Evolutionary conservation across 2,888 invertebrate species (phyloP), one percentile per base, ranked within the genome.

Genomic region (Phragmatobia fuliginosa): DNA sequence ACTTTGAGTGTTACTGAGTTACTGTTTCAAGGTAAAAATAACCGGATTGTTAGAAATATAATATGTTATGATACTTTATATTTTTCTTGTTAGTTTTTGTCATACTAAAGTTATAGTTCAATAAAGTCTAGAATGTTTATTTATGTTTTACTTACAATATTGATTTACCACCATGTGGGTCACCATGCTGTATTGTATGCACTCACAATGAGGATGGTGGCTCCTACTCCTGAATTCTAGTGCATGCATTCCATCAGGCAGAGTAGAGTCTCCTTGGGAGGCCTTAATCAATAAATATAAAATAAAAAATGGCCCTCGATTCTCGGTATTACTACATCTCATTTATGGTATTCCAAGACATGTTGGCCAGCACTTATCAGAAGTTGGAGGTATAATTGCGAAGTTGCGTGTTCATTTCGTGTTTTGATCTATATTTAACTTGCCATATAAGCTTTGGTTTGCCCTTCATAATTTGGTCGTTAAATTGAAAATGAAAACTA

Each of bases 21-120:
- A 49, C 41, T 36, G 31, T 59, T 65, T 65, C 78, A 77, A 79
- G 80, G 80, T 59, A 52, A 66, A 68, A 66, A 56, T 56, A 70
- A 70, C 66, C 41, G 56, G 69, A 38, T 38, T 62, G 28, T 32
- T 64, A 49, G n/a, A 49, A 63, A 58, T 56, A 62, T 41, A 38
- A 62, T 64, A 59, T 32, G 45, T 45, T 59, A 56, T 58, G 14
- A 33, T 62, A 61, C 21, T 33, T 10, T 28, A 36, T 58, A 41
- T 31, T 31, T 41, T 59, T 32, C 18, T 10, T 59, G 38, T 56
- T 36, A 10, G 28, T 64, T 64, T 21, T 4, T 18, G n/a, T 14
- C 18, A 56, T 10, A 56, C 25, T 8, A 18, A 11, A 10, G 10
- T n/a, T 33, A 31, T 21, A 31, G n/a, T 4, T 7, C 0, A 10